Conservation (phyloP, 2,113 vertebrate genomes). For the Zootoca vivipara region DNA sequence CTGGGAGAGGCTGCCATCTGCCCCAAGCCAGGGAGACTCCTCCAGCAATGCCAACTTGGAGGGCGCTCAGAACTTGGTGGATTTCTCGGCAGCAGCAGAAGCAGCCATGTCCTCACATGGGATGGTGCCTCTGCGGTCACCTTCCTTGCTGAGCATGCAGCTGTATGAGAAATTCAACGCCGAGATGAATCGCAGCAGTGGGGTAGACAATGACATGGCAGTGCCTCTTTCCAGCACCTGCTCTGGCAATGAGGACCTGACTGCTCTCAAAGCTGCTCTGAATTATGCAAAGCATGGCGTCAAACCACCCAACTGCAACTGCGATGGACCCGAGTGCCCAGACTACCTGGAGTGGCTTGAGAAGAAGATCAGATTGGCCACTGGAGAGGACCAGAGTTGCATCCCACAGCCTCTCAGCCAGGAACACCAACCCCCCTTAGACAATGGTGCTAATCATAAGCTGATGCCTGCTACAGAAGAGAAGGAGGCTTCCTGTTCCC, state of each 20-base stretch:
- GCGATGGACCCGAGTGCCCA: conserved; percentile 94
- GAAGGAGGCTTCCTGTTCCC: conserved; percentile 63
- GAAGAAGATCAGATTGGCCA: conserved; percentile 90
- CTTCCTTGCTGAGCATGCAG: conserved; percentile 74
- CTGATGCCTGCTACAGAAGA: conserved; percentile 62
- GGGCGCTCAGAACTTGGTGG: conserved; percentile 91
- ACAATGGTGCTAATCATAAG: conserved; percentile 56
- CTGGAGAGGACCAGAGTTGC: conserved; percentile 63
- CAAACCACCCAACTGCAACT: conserved; percentile 95
- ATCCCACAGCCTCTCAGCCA: conserved; percentile 25
- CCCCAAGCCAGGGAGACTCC: conserved; percentile 60
- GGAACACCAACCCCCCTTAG: conserved; percentile 22
- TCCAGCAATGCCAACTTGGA: conserved; percentile 81
- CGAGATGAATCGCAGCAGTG: conserved; percentile 82
- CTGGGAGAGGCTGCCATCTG: conserved; percentile 59
- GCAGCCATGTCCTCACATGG: conserved; percentile 82
- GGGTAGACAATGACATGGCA: conserved; percentile 38
- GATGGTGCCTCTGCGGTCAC: conserved; percentile 54
- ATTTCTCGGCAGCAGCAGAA: conserved; percentile 89
- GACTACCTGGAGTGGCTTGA: conserved; percentile 98
- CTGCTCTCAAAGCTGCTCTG: conserved; percentile 87
- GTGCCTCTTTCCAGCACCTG: conserved; percentile 63
- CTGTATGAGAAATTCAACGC: conserved; percentile 91
- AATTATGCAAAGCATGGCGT: conserved; percentile 90
- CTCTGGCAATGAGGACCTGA: conserved; percentile 82